Percentiles rank a stretch among this genome's conserved stretches.
phyloP scores from a whole-genome alignment of 1,140 invertebrate genomes.

The Lepidurus arcticus region DNA sequence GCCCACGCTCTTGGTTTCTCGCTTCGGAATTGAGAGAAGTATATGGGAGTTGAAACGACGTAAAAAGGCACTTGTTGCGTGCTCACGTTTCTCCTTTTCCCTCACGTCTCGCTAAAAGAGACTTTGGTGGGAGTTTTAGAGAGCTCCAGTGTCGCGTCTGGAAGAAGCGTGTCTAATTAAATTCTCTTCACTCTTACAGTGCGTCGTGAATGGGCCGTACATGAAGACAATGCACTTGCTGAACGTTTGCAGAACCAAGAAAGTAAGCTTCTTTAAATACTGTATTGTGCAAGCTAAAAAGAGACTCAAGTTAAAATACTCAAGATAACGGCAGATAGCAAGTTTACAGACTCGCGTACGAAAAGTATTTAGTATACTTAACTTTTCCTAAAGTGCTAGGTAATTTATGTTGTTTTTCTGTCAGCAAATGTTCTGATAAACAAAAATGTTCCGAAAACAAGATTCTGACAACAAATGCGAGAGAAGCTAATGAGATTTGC shows the following conservation, averaged over 20 bases:
- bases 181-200: constrained; percentile 54
- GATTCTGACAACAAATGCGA: too few relatives aligned
- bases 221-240: constrained; percentile 83
- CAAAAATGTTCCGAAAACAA: too few relatives aligned
- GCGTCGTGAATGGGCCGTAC: constrained; percentile 82
- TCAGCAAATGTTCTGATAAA: too few relatives aligned
- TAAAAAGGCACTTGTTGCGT: constrained; percentile 10
- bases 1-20: not conserved
- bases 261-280: constrained; percentile 54
- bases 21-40: not conserved
- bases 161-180: not conserved
- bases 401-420: too few relatives aligned
- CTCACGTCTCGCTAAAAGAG: not conserved
- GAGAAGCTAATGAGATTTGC: too few relatives aligned
- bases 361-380: too few relatives aligned
- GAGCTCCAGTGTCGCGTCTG: not conserved
- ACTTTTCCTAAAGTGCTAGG: too few relatives aligned
- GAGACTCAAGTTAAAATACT: too few relatives aligned
- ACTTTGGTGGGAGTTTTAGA: not conserved
- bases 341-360: too few relatives aligned
- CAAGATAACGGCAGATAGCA: too few relatives aligned
- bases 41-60: not conserved
- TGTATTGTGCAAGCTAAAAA: too few relatives aligned
- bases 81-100: not conserved
- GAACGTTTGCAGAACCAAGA: constrained; percentile 85